Evolutionary conservation across 1,140 invertebrate genomes (phyloP), one percentile per base, ranked within the genome.

Genomic region (Drosophila athabasca): DNA sequence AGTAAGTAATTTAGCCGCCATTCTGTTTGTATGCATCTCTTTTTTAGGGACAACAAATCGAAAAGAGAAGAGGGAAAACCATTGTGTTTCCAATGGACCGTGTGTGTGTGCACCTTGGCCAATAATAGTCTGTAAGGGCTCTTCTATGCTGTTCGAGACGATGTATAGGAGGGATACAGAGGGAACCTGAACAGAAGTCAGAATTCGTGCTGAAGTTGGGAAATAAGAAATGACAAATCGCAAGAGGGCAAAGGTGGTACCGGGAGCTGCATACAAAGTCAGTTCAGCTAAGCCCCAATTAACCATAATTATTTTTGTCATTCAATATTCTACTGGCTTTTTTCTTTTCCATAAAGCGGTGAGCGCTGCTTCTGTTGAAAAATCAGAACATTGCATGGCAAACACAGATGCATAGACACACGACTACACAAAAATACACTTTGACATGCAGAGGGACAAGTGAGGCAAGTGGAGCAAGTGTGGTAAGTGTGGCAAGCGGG

Each of bases 221-320:
- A 31, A 31, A 31, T 1, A 19, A 19, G 17, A 19, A 19, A 19
- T 19, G 29, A 24, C 24, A 2, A 39, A 29, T 59, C 62, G 44
- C 44, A 65, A 49, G 39, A 15, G 6, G 0, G 48, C 9, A 29
- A 19, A 15, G 31, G 4, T 11, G 22, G 2, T 11, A 15, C 22
- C 8, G 15, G 24, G 24, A 19, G 8, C 17, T 22, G 52, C 31
- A 35, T 35, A 4, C 9, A 41, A 26, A 29, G 26, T 31, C 46
- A 60, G 17, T 48, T 43, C 8, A 9, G 11, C 35, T 39, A 39
- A 39, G 35, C 2, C 4, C 3, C 52, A 69, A 69, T 59, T 70
- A 70, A 51, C 52, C 29, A 69, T 70, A 70, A 70, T 68, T 70
- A 51, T 24, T 58, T 62, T 59, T 41, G 15, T 22, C 19, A 35